Conservation (phyloP, 2,888 invertebrate species). For the Ernsta delagoae region DNA sequence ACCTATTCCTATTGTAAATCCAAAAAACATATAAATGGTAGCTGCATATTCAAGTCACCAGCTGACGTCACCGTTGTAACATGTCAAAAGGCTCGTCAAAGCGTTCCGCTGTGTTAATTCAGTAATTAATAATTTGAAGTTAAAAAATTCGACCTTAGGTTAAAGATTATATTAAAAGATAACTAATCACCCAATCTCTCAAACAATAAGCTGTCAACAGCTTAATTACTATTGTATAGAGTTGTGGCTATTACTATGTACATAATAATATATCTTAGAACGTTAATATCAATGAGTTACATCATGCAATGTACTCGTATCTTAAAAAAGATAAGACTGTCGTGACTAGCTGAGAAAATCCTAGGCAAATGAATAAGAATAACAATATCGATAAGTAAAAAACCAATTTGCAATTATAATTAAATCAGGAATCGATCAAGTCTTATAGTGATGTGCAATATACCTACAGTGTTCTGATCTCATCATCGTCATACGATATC, state of each 20-base stretch:
- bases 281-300: conserved; percentile 26
- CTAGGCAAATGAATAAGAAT: background rate
- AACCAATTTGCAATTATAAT: background rate
- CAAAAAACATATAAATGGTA: no score
- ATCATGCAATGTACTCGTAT: conserved; percentile 8
- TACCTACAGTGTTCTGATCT: no score
- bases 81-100: no score
- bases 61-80: no score
- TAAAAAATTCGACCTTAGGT: background rate
- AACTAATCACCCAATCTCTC: no score
- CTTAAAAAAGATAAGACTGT: conserved; percentile 16
- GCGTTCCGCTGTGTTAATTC: no score
- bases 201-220: background rate
- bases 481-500: no score
- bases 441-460: background rate
- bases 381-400: conserved; percentile 7
- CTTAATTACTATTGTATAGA: background rate
- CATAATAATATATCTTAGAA: background rate
- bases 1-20: no score
- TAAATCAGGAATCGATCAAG: background rate
- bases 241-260: no score
- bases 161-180: conserved; percentile 6
- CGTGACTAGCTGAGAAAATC: conserved; percentile 20
- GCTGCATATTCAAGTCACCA: no score
- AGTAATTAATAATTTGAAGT: background rate